Conservation (phyloP, 2,113 vertebrate species). For the Alethe castanea region DNA sequence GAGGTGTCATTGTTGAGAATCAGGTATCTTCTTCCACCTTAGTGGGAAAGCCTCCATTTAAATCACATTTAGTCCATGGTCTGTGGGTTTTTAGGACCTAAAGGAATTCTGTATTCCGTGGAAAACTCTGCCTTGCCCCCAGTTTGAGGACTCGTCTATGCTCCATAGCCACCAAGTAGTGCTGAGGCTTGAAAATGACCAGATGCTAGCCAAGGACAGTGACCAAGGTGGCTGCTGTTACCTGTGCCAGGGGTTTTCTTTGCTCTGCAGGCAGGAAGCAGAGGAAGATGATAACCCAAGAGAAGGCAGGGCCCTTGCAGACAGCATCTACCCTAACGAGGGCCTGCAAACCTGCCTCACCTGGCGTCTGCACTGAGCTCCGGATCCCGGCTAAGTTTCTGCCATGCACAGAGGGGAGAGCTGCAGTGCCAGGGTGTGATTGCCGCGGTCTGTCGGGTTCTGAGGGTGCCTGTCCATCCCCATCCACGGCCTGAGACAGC, state of each 20-base stretch:
- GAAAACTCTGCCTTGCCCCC: background rate
- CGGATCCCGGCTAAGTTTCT: background rate
- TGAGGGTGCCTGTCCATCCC: no score
- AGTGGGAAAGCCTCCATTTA: background rate
- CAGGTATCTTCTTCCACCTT: background rate
- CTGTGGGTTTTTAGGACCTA: background rate
- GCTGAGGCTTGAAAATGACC: background rate
- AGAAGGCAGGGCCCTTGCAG: background rate
- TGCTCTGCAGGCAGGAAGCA: background rate
- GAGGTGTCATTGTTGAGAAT: background rate
- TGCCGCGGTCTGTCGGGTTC: background rate
- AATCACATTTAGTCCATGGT: background rate
- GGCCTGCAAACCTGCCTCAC: background rate
- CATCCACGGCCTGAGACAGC: accelerated
- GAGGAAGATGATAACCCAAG: background rate
- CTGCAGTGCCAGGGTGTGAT: accelerated
- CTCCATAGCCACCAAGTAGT: background rate
- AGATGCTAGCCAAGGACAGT: background rate
- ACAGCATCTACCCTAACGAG: background rate
- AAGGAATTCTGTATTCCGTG: background rate
- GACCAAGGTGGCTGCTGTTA: background rate
- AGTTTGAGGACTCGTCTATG: accelerated
- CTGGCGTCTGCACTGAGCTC: background rate
- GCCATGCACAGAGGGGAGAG: background rate
- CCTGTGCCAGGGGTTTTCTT: background rate